Conservation (phyloP, 2,888 invertebrate genomes). For the Schrankia costaestrigalis region DNA sequence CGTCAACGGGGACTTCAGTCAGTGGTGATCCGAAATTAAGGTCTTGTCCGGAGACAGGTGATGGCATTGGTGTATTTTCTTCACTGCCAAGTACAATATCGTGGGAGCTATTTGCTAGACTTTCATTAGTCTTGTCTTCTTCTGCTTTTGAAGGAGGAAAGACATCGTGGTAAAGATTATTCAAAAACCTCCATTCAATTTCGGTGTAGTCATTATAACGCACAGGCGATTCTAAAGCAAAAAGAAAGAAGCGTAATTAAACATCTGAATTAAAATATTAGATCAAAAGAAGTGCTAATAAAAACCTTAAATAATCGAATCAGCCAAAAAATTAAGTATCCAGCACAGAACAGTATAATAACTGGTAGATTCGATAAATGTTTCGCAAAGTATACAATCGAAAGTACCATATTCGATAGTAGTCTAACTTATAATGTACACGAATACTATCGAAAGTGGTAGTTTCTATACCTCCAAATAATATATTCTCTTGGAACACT, state of each 20-base stretch:
- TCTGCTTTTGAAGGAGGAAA: too few species aligned
- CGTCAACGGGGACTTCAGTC: not conserved
- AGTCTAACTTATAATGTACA: not conserved
- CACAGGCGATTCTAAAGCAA: conserved; percentile 1
- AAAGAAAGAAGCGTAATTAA: not conserved
- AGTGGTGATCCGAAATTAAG: not conserved
- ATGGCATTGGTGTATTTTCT: not conserved
- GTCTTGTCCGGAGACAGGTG: not conserved
- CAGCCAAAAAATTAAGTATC: not conserved
- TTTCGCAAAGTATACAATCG: not conserved
- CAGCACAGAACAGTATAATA: conserved; percentile 1
- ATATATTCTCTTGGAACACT: not conserved
- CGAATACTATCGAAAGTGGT: not conserved
- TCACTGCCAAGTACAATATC: not conserved
- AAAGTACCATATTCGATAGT: conserved; percentile 5
- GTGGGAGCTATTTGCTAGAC: not conserved
- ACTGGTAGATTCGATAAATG: conserved; percentile 1
- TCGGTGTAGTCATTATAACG: conserved; percentile 1
- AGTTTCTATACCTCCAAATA: not conserved
- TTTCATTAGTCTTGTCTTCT: too few species aligned
- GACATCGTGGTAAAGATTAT: too few species aligned
- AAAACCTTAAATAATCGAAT: conserved; percentile 1
- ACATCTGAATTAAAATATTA: not conserved
- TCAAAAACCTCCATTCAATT: not conserved
- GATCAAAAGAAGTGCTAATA: conserved; percentile 1